These are phyloP conservation scores for Lamellibrachia luymesi DNA, from an alignment of 1,140 invertebrate species.

Conservation along the genomic window DNA sequence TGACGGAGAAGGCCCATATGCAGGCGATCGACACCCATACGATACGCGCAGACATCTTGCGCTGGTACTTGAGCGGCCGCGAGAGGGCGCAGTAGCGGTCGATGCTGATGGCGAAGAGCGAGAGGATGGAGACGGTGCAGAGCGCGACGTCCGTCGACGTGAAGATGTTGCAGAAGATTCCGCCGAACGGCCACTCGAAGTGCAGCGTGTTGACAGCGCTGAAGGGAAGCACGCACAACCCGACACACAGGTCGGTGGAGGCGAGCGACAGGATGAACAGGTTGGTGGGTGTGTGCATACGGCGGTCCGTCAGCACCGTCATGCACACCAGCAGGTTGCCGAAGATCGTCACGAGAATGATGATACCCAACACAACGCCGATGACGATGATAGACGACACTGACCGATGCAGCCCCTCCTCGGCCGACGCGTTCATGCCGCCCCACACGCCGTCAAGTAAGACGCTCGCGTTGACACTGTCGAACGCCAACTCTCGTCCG, in stretches of 20 bases:
- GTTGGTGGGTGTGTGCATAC: conserved; percentile 58
- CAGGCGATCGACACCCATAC: conserved; percentile 23
- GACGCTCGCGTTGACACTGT: neutral
- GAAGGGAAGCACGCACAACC: conserved; percentile 35
- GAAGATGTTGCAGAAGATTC: conserved; percentile 26
- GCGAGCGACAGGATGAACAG: conserved; percentile 58
- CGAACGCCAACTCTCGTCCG: neutral
- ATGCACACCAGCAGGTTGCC: conserved; percentile 56
- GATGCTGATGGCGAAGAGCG: conserved; percentile 25
- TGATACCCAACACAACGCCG: conserved; percentile 35
- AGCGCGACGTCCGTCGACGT: conserved; percentile 26
- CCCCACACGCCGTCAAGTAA: neutral
- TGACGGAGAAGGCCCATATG: conserved; percentile 25
- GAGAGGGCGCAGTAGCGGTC: conserved; percentile 25
- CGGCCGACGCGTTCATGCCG: neutral
- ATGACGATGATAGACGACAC: conserved; percentile 6
- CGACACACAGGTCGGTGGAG: conserved; percentile 56
- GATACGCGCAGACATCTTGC: conserved; percentile 8
- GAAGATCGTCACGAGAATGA: conserved; percentile 42
- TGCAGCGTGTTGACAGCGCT: conserved; percentile 22
- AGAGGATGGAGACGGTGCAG: conserved; percentile 27
- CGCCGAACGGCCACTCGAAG: conserved; percentile 21
- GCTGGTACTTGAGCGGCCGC: conserved; percentile 17
- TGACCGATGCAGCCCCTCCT: neutral
- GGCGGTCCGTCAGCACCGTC: conserved; percentile 51